phyloP scores from a whole-genome alignment of 37 sponge, comb jelly and placozoan genomes.

The Eunapius fragilis region DNA sequence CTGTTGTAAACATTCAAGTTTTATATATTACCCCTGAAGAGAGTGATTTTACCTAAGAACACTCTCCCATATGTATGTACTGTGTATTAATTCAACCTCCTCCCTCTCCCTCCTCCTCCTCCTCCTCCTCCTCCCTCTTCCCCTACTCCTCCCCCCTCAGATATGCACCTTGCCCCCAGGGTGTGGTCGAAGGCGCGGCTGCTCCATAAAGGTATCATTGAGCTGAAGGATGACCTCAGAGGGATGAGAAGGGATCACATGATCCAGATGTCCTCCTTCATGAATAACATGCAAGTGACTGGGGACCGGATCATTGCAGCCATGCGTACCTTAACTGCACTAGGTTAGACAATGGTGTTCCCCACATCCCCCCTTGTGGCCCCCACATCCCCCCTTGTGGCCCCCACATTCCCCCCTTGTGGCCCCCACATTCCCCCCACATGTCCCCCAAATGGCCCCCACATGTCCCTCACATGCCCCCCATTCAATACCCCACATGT shows the following conservation, averaged over 20 bases:
- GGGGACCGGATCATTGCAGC: conserved; percentile 11
- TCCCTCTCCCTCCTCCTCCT: neutral
- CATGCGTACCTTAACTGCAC: neutral
- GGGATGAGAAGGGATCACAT: conserved; percentile 7
- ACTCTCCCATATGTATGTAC: no score
- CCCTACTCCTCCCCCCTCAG: neutral
- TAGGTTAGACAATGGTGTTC: neutral
- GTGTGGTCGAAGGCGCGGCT: neutral
- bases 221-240: conserved; percentile 17
- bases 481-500: no score
- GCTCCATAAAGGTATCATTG: conserved; percentile 19
- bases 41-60: no score
- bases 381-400: no score
- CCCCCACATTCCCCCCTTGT: no score
- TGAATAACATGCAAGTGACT: neutral
- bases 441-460: no score
- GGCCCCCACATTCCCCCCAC: no score
- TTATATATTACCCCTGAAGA: no score
- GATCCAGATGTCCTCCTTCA: conserved; percentile 15
- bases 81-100: neutral
- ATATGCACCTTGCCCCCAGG: neutral
- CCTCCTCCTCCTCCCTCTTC: neutral
- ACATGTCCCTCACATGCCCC: no score
- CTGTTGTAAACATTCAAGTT: no score
- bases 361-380: neutral